Conservation (phyloP, 1,140 invertebrate species). For the Portunus trituberculatus region DNA sequence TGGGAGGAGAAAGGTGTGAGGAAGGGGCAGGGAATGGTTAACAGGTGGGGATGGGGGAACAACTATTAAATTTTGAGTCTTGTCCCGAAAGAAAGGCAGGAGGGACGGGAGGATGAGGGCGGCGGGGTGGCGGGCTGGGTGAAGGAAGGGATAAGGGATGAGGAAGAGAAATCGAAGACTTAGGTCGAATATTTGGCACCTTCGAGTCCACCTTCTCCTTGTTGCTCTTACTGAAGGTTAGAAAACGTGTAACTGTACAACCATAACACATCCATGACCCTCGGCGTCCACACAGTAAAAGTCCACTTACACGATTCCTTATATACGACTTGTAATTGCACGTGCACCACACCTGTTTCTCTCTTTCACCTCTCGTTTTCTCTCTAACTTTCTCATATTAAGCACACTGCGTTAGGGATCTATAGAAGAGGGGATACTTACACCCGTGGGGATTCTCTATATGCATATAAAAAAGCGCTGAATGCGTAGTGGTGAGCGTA, state of each 20-base stretch:
- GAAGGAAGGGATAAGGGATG: background rate
- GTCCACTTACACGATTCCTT: background rate
- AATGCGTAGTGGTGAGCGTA: constrained; percentile 66
- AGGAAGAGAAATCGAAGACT: constrained; percentile 21
- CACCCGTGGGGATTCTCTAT: constrained; percentile 32
- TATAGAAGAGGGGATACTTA: constrained; percentile 22
- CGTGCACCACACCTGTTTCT: background rate
- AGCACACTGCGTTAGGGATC: background rate
- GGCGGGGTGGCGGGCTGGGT: background rate
- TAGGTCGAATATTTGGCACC: constrained; percentile 21
- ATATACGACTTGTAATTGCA: background rate
- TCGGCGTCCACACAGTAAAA: background rate
- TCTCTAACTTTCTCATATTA: background rate
- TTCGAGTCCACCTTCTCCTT: background rate
- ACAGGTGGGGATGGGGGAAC: background rate
- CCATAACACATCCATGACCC: background rate
- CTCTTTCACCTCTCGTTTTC: background rate
- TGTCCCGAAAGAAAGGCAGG: background rate
- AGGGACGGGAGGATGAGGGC: background rate
- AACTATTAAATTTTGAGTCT: constrained; percentile 28
- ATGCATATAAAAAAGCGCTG: constrained; percentile 67
- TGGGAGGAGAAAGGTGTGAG: background rate
- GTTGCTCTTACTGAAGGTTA: constrained; percentile 1
- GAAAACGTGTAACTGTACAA: constrained; percentile 7
- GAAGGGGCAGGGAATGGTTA: background rate